Evolutionary conservation across 2,113 vertebrate genomes (phyloP).

Genomic region (rat (Rattus norvegicus)): GRCr8 NC_086022.1:171683001-171683500

Average conservation of each 20-base stretch:
- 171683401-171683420: not conserved
- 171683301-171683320: not conserved
- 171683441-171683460: not conserved
- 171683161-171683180: not conserved
- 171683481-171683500: not conserved
- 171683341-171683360: not conserved
- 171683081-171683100: not conserved
- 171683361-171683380: not conserved
- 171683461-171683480: not conserved
- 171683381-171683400: not conserved
- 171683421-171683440: too few species aligned
- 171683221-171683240: not conserved
- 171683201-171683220: not conserved
- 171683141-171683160: not conserved
- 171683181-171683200: not conserved
- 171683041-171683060: not conserved
- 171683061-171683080: not conserved
- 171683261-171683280: not conserved
- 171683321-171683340: not conserved
- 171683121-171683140: not conserved
- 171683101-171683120: not conserved
- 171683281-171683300: constrained; percentile 39
- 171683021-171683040: not conserved
- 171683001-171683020: not conserved
- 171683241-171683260: constrained; percentile 19